Evolutionary conservation across 2,113 vertebrate genomes (phyloP).

Genomic region (Dipodomys stephensi): DNA sequence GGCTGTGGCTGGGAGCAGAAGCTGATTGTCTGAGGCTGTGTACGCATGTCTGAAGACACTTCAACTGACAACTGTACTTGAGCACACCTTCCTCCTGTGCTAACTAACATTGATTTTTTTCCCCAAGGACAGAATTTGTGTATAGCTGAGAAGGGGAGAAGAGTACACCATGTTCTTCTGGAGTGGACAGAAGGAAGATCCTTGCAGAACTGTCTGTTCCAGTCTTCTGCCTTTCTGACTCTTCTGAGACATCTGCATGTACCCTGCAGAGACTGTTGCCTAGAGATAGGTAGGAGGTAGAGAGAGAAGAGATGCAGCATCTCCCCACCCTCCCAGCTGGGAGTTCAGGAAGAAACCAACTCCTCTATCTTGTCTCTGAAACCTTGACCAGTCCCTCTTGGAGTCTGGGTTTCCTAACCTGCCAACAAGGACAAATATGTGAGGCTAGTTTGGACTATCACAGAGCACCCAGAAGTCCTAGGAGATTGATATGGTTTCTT

Average conservation of each 20-base stretch:
- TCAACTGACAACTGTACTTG: constrained; percentile 28
- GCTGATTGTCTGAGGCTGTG: not conserved
- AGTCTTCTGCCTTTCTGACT: not conserved
- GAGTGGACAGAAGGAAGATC: not conserved
- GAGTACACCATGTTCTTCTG: not conserved
- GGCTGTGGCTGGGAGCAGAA: not conserved
- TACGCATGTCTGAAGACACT: not conserved
- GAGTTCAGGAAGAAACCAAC: not conserved
- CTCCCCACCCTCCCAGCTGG: not conserved
- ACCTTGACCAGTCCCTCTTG: not conserved
- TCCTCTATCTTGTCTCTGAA: not conserved
- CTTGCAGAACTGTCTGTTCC: not conserved
- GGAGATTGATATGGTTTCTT: not conserved
- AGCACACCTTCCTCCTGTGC: constrained; percentile 35
- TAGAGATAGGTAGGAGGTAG: not conserved
- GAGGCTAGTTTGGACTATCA: not conserved
- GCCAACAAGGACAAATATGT: not conserved
- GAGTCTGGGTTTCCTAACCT: not conserved
- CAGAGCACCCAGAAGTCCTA: not conserved
- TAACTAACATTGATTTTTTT: constrained; percentile 69
- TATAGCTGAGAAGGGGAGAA: not conserved
- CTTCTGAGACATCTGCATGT: not conserved
- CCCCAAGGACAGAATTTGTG: constrained; percentile 43
- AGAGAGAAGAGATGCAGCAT: not conserved
- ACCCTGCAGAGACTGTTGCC: not conserved